Percentiles rank a stretch among this genome's conserved stretches.
phyloP scores from a whole-genome alignment of 2,113 vertebrate species.

The Corvus moneduloides region DNA sequence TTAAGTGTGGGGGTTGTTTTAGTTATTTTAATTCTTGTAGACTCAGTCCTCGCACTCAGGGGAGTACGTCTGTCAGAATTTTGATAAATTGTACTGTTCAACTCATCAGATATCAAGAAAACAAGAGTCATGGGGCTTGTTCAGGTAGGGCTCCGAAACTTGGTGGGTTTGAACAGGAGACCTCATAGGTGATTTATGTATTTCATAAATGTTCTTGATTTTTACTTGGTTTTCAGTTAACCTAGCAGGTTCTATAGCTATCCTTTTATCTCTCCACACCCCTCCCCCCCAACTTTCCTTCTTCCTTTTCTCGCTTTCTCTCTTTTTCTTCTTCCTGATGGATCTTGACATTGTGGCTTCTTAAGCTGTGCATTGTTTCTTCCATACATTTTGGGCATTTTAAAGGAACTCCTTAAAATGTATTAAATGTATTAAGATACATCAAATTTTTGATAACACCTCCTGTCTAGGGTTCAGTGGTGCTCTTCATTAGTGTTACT shows the following conservation, averaged over 20 bases:
- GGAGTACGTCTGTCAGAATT: background rate
- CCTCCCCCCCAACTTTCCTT: accelerated
- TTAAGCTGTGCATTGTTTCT: background rate
- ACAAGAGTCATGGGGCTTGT: background rate
- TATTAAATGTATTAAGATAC: background rate
- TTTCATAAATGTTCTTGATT: background rate
- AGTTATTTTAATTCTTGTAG: background rate
- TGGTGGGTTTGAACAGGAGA: background rate
- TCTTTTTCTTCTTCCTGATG: background rate
- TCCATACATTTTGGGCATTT: background rate
- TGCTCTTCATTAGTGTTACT: background rate
- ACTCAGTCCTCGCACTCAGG: background rate
- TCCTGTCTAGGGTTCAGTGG: background rate
- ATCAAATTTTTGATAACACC: background rate
- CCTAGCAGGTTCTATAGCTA: background rate
- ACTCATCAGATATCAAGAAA: background rate
- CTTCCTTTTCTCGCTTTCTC: background rate
- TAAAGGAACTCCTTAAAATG: background rate
- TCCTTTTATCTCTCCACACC: background rate
- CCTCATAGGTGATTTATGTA: background rate
- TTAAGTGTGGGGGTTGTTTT: background rate
- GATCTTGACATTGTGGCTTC: background rate
- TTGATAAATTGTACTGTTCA: background rate
- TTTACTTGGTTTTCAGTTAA: background rate
- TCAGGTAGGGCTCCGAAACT: background rate